These are phyloP conservation scores for Percopsis transmontana DNA, from an alignment of 2,113 vertebrate genomes.

Conservation along the genomic window DNA sequence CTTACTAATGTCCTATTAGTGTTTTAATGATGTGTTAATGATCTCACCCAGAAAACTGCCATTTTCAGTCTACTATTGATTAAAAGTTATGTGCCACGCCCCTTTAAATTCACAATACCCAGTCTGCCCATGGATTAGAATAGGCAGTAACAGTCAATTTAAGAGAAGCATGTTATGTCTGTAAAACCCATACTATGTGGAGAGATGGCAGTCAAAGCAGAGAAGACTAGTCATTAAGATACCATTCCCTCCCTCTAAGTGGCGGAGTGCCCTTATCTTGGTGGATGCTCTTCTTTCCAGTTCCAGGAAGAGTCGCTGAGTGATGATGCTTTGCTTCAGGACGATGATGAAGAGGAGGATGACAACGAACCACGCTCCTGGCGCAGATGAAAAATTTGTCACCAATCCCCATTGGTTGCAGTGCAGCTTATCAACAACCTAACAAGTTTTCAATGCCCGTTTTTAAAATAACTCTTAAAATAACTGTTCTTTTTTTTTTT, in stretches of 20 bases:
- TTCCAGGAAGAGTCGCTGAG: constrained; percentile 93
- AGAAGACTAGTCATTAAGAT: background rate
- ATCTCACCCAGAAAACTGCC: background rate
- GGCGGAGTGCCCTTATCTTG: constrained; percentile 6
- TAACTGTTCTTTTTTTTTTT: constrained; percentile 15
- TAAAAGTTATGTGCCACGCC: background rate
- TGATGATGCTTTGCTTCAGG: constrained; percentile 92
- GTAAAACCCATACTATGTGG: constrained; percentile 29
- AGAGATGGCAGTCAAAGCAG: constrained; percentile 1
- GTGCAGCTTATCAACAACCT: constrained; percentile 37
- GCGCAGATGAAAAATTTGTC: constrained; percentile 88
- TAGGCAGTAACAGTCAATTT: background rate
- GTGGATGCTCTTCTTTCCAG: constrained; percentile 63
- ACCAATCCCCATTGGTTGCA: background rate
- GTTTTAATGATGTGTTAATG: background rate
- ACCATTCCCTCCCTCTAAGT: constrained; percentile 7
- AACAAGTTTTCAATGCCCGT: constrained; percentile 55
- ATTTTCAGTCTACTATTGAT: background rate
- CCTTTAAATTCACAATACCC: background rate
- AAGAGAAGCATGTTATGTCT: constrained; percentile 1
- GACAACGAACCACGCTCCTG: constrained; percentile 95
- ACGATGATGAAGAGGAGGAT: constrained; percentile 97
- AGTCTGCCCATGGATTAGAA: no score
- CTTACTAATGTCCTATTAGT: background rate
- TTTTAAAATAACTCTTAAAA: constrained; percentile 56